Evolutionary conservation across 2,888 invertebrate genomes (phyloP).

Genomic region (Thera obeliscata): DNA sequence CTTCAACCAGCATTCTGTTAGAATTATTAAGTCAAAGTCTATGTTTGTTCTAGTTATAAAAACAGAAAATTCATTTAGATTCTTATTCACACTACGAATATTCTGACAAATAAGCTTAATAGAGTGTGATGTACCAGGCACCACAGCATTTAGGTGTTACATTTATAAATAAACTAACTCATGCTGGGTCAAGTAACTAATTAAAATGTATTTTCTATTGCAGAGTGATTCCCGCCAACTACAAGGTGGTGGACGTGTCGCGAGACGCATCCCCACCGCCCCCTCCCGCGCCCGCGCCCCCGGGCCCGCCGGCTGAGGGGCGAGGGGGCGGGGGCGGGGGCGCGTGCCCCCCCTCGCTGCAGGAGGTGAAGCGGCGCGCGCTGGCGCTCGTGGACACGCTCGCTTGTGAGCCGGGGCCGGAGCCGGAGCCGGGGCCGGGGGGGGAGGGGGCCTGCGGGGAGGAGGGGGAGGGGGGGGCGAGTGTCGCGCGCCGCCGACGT

Average conservation of each 20-base stretch:
- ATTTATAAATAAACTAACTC: too few species aligned
- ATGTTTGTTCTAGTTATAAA: too few species aligned
- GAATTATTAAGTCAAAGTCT: too few species aligned
- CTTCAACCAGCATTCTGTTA: too few species aligned
- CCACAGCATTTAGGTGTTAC: neutral
- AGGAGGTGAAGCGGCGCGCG: slow-evolving; percentile 45
- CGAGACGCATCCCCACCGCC: slow-evolving; percentile 5
- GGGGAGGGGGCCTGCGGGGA: neutral
- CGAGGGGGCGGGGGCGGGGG: neutral
- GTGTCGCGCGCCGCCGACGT: neutral
- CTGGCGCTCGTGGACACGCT: slow-evolving; percentile 36
- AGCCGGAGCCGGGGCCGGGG: neutral
- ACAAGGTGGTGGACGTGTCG: neutral
- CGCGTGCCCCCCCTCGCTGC: slow-evolving; percentile 22
- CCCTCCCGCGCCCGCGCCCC: too few species aligned
- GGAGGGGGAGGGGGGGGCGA: neutral
- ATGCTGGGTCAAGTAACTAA: too few species aligned
- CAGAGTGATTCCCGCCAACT: slow-evolving; percentile 12
- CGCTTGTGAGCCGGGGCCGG: neutral
- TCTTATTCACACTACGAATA: too few species aligned
- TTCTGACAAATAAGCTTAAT: too few species aligned
- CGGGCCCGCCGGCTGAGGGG: neutral
- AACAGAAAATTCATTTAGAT: too few species aligned
- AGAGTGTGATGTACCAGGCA: too few species aligned
- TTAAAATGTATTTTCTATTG: neutral